Evolutionary conservation across 92 coral and sea anemone genomes (phyloP).

Genomic region (Parazoanthus swiftii): DNA sequence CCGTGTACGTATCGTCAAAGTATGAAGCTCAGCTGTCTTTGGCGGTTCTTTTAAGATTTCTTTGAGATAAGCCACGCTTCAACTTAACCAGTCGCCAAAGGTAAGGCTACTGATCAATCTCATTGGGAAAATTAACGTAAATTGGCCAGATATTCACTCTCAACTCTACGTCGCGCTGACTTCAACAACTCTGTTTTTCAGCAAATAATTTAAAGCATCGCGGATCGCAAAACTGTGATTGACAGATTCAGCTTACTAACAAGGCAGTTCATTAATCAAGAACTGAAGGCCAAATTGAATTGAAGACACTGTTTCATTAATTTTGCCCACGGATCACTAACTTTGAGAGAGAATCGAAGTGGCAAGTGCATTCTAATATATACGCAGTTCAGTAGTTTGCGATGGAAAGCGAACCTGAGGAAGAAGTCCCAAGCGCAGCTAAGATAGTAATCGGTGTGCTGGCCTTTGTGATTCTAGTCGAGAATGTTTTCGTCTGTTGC

Average conservation of each 20-base stretch:
- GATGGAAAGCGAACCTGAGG: not conserved
- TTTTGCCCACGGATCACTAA: not conserved
- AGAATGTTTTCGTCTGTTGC: conserved; percentile 72
- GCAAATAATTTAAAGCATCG: not conserved
- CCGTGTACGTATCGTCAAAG: not conserved
- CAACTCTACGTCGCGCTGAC: not conserved
- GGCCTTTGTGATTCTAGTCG: conserved; percentile 66
- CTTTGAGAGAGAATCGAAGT: not conserved
- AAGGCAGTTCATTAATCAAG: conserved; percentile 1
- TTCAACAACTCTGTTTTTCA: not conserved
- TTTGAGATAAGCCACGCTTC: conserved; percentile 9
- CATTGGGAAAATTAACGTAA: not conserved
- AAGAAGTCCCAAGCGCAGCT: conserved; percentile 18
- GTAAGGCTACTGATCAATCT: conserved; percentile 1
- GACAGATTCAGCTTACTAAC: conserved; percentile 1
- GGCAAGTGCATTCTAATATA: not conserved
- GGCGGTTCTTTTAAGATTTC: not conserved
- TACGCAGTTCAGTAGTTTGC: not conserved
- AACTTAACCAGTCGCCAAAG: not conserved
- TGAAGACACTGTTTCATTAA: not conserved
- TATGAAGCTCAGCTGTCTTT: not conserved
- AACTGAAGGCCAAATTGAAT: not conserved
- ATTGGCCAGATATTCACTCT: not conserved
- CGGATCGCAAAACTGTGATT: conserved; percentile 9
- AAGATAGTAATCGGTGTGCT: conserved; percentile 53